Evolutionary conservation across 2,888 invertebrate species (phyloP).

Genomic region (Nineta flava): DNA sequence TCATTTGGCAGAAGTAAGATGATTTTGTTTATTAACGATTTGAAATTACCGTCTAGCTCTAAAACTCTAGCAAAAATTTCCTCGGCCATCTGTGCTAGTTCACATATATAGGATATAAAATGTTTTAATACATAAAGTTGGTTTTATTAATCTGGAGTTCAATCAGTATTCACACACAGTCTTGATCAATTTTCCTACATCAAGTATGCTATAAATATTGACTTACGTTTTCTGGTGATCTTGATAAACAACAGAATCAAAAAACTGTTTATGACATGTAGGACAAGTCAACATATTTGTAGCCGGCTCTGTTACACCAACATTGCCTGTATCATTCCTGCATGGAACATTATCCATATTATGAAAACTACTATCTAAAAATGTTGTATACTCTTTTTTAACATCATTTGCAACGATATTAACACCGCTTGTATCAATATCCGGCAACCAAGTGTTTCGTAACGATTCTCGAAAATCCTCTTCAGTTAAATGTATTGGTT

Average conservation of each 20-base stretch:
- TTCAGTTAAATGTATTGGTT: conserved; percentile 4
- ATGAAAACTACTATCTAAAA: background rate
- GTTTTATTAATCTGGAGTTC: too few species aligned
- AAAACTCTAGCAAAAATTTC: too few species aligned
- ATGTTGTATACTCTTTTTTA: background rate
- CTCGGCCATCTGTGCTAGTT: too few species aligned
- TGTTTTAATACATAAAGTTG: too few species aligned
- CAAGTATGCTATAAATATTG: too few species aligned
- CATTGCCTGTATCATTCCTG: background rate
- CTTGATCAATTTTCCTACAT: too few species aligned
- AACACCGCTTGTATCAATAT: background rate
- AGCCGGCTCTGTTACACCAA: background rate
- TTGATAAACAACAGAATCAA: background rate
- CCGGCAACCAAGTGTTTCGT: conserved; percentile 3
- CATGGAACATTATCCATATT: background rate
- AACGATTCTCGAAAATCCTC: conserved; percentile 4
- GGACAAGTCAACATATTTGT: background rate
- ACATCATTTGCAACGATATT: background rate
- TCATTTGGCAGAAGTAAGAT: too few species aligned
- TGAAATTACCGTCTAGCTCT: too few species aligned
- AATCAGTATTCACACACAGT: too few species aligned
- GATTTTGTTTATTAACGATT: too few species aligned
- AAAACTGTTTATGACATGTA: conserved; percentile 1
- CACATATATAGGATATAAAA: too few species aligned
- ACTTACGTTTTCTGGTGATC: conserved; percentile 1